phyloP scores from a whole-genome alignment of 2,113 vertebrate species.

The Campylomormyrus numenius region DNA sequence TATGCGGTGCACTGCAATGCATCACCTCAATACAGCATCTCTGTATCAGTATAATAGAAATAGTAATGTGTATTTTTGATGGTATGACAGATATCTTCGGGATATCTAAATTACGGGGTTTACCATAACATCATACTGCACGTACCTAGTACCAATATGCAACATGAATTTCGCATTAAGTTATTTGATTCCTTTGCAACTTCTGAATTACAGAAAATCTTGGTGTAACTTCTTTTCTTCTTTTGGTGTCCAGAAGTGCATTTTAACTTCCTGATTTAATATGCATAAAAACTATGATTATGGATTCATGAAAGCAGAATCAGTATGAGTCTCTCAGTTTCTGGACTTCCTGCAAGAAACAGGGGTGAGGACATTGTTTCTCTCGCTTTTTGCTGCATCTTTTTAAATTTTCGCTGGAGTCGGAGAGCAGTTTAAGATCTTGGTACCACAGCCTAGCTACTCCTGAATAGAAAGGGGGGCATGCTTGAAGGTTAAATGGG shows the following conservation, averaged over 20 bases:
- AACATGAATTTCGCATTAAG: not conserved
- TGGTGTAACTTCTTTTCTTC: not conserved
- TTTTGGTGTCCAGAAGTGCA: not conserved
- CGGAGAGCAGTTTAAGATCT: not conserved
- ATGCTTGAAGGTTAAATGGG: not conserved
- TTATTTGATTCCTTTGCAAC: not conserved
- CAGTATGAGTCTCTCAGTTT: not conserved
- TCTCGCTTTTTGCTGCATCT: not conserved
- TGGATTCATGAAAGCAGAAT: not conserved
- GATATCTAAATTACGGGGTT: too few species aligned
- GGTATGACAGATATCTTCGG: too few species aligned
- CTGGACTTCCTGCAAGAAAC: not conserved
- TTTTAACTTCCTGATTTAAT: not conserved
- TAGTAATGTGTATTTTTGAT: too few species aligned
- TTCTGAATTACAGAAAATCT: not conserved
- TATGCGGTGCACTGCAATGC: too few species aligned
- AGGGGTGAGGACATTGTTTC: not conserved
- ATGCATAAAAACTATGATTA: not conserved
- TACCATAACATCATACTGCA: not conserved
- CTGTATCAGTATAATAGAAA: too few species aligned
- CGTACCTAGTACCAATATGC: not conserved
- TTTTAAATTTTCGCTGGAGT: not conserved
- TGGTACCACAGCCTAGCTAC: not conserved
- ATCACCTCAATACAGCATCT: too few species aligned
- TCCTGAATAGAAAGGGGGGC: not conserved